Evolutionary conservation across 2,888 invertebrate species (phyloP).

Genomic region (Prosopocoilus inquinatus): DNA sequence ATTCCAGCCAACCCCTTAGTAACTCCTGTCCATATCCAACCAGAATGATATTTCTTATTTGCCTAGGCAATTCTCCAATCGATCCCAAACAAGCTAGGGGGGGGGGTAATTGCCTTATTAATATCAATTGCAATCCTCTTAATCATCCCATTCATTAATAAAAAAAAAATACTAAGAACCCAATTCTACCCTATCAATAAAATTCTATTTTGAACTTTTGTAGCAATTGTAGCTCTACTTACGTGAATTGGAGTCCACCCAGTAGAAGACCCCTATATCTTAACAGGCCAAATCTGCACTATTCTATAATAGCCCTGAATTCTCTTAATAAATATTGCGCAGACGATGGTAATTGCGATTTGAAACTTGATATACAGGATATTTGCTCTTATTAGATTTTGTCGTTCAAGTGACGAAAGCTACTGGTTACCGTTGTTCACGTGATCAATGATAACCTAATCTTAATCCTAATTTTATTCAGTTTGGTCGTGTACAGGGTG

Average conservation of each 20-base stretch:
- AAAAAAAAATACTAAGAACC: constrained; percentile 44
- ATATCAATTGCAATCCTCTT: constrained; percentile 64
- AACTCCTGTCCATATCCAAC: constrained; percentile 74
- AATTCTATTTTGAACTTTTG: constrained; percentile 60
- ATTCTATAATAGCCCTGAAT: no score
- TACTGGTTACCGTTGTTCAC: no score
- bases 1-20: constrained; percentile 66
- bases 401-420: no score
- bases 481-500: no score
- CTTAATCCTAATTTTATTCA: no score
- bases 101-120: constrained; percentile 66
- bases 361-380: no score
- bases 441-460: no score
- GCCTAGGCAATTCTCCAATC: constrained; percentile 79
- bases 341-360: no score
- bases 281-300: no score
- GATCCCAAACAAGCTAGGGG: constrained; percentile 77
- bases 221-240: constrained; percentile 59
- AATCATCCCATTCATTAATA: constrained; percentile 58
- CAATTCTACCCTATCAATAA: constrained; percentile 63
- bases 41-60: constrained; percentile 83
- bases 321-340: no score
- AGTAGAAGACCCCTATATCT: constrained; percentile 36
- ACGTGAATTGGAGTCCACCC: constrained; percentile 72
- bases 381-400: no score